A percentile compares a stretch with the other conserved stretches of the same genome.
Evolutionary conservation across 2,888 invertebrate genomes (phyloP).

Genomic region (Drosophila suboccidentalis): DNA sequence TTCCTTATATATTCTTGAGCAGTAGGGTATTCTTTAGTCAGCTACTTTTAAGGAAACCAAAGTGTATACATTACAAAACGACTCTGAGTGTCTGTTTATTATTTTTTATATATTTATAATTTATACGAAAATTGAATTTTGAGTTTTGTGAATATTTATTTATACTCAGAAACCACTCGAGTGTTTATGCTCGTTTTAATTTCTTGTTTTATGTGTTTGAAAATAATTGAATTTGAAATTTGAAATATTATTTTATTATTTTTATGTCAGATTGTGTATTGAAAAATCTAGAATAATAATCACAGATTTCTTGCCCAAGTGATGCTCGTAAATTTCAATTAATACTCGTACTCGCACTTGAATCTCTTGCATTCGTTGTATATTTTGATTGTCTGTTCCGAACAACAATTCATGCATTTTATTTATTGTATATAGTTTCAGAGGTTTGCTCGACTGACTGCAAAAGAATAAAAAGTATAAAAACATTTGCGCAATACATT

Average conservation of each 20-base stretch:
- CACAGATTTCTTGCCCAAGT: slow-evolving; percentile 41
- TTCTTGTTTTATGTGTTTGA: neutral
- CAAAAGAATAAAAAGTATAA: slow-evolving; percentile 8
- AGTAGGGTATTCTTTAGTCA: neutral
- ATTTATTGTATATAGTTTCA: slow-evolving; percentile 45
- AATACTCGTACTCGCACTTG: slow-evolving; percentile 7
- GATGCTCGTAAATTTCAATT: slow-evolving; percentile 52
- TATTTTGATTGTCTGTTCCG: slow-evolving; percentile 21
- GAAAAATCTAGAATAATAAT: slow-evolving; percentile 30
- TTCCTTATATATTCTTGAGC: neutral
- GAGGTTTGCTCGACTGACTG: slow-evolving; percentile 33
- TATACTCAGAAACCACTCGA: neutral
- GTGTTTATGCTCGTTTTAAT: neutral
- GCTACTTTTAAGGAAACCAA: neutral
- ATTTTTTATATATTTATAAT: neutral
- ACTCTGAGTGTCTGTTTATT: slow-evolving; percentile 2
- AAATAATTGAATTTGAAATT: slow-evolving; percentile 21
- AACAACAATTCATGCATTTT: slow-evolving; percentile 44
- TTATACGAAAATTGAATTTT: slow-evolving; percentile 4
- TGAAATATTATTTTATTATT: slow-evolving; percentile 14
- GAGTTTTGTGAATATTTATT: neutral
- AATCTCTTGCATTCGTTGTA: slow-evolving; percentile 19
- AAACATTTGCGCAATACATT: slow-evolving; percentile 38
- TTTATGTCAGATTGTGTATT: slow-evolving; percentile 6
- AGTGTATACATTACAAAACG: neutral